Conservation (phyloP, 2,113 vertebrate genomes). For the Osmerus mordax region DNA sequence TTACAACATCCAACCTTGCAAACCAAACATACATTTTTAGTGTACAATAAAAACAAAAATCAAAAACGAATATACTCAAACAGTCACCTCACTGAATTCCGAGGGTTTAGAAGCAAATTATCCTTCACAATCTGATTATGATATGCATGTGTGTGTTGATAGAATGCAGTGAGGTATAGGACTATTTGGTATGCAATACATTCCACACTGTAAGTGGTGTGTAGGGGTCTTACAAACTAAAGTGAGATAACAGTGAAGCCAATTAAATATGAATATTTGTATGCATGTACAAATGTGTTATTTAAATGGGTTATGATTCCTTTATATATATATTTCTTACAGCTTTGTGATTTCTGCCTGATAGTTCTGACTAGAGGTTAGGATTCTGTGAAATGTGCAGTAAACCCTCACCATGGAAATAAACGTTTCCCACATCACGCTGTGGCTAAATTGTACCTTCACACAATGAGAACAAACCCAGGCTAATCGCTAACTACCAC, state of each 20-base stretch:
- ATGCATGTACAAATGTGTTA: too few relatives aligned
- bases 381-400: neutral
- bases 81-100: slow-evolving; percentile 32
- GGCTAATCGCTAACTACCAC: slow-evolving; percentile 65
- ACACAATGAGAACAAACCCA: slow-evolving; percentile 47
- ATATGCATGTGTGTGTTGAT: slow-evolving; percentile 52
- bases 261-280: slow-evolving; percentile 21
- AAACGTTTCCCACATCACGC: slow-evolving; percentile 34
- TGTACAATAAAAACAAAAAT: too few relatives aligned
- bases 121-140: slow-evolving; percentile 53
- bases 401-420: slow-evolving; percentile 22
- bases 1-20: too few relatives aligned
- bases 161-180: slow-evolving; percentile 43
- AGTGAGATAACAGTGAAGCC: slow-evolving; percentile 37
- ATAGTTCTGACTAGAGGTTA: slow-evolving; percentile 9
- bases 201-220: slow-evolving; percentile 50
- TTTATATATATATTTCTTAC: neutral
- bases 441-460: slow-evolving; percentile 46
- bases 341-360: neutral
- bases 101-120: slow-evolving; percentile 15
- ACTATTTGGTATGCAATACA: slow-evolving; percentile 40
- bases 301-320: too few relatives aligned
- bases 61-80: slow-evolving; percentile 5
- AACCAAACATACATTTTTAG: too few relatives aligned
- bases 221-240: slow-evolving; percentile 22